These are phyloP conservation scores for Schmidtea mediterranea DNA, from an alignment of 1,140 invertebrate species.

Conservation along the genomic window DNA sequence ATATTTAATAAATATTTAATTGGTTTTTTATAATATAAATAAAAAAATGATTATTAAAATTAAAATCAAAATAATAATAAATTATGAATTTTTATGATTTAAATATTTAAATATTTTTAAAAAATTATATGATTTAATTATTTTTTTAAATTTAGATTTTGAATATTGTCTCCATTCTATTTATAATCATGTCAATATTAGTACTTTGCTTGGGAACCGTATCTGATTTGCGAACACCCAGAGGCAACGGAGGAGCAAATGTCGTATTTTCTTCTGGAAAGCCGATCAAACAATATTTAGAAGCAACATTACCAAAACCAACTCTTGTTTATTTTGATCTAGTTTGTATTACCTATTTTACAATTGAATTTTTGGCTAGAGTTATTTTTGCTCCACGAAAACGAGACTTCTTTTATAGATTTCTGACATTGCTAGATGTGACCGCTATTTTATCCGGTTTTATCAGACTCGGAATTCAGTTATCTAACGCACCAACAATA, in stretches of 20 bases:
- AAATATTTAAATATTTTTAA: constrained; percentile 4
- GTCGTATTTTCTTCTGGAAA: no score
- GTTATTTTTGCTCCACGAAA: constrained; percentile 23
- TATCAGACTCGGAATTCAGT: constrained; percentile 48
- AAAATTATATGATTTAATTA: constrained; percentile 5
- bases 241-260: no score
- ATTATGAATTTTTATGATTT: no score
- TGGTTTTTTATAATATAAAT: no score
- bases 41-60: no score
- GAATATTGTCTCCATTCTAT: constrained; percentile 85
- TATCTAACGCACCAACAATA: background rate
- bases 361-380: constrained; percentile 17
- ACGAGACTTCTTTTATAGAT: constrained; percentile 32
- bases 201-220: constrained; percentile 16
- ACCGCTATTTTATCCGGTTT: constrained; percentile 93
- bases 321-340: constrained; percentile 2
- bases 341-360: constrained; percentile 28
- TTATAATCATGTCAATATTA: constrained; percentile 29
- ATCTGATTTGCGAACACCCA: background rate
- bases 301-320: no score
- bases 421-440: constrained; percentile 98
- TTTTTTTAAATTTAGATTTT: constrained; percentile 23
- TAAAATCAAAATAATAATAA: no score
- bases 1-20: no score
- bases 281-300: no score